Percentiles rank a stretch among this genome's conserved stretches.
These are phyloP conservation scores for Podarcis muralis DNA, from an alignment of 2,113 vertebrate species.

Conservation along the genomic window DNA sequence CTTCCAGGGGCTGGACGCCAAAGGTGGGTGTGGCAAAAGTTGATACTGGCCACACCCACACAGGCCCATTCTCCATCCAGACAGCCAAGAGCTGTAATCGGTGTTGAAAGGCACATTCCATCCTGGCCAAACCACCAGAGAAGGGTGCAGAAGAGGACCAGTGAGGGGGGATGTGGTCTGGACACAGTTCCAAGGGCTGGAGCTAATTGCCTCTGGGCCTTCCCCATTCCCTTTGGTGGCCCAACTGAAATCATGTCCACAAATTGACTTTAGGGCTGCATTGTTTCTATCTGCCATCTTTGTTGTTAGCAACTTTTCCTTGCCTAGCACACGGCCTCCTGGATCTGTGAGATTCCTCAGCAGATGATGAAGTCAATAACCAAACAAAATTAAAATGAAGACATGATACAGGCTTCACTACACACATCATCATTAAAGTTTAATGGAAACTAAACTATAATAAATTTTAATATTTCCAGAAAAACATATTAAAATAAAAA, in stretches of 20 bases:
- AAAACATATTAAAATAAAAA: constrained; percentile 58
- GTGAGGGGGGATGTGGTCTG: too few species aligned
- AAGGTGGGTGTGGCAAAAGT: too few species aligned
- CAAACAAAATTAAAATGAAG: constrained; percentile 70
- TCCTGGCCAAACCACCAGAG: too few species aligned
- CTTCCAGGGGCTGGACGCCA: too few species aligned
- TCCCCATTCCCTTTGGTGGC: neutral
- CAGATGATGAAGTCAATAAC: constrained; percentile 61
- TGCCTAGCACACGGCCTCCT: neutral
- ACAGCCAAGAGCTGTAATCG: too few species aligned
- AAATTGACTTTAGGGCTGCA: constrained; percentile 2
- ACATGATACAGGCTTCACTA: constrained; percentile 62
- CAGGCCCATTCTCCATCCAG: too few species aligned
- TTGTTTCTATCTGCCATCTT: constrained; percentile 21
- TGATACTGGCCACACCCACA: too few species aligned
- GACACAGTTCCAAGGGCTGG: too few species aligned
- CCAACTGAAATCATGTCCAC: neutral
- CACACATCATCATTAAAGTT: constrained; percentile 63
- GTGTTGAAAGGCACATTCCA: too few species aligned
- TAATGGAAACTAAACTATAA: constrained; percentile 66
- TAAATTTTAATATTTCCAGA: constrained; percentile 65
- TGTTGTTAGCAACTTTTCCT: constrained; percentile 2
- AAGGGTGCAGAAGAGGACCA: too few species aligned
- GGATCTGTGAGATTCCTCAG: constrained; percentile 27
- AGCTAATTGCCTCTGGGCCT: too few species aligned